Percentiles rank a stretch among this genome's conserved stretches.
phyloP scores from a whole-genome alignment of 2,888 invertebrate species.

The Neoitamus cyanurus region DNA sequence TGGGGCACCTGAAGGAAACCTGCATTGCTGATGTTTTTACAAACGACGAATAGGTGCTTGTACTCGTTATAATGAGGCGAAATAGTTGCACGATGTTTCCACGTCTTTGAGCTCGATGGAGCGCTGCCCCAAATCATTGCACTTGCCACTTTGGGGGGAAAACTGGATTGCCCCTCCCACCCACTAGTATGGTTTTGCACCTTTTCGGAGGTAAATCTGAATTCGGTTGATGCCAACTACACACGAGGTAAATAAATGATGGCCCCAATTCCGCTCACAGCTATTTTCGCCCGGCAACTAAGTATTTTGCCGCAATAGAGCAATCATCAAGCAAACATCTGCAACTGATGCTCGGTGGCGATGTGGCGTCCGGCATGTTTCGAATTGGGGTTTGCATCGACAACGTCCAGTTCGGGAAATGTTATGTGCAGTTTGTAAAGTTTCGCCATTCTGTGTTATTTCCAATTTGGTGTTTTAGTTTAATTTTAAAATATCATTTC shows the following conservation, averaged over 20 bases:
- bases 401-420: background rate
- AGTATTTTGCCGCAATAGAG: background rate
- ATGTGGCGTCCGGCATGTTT: background rate
- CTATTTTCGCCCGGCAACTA: background rate
- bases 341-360: background rate
- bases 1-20: background rate
- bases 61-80: background rate
- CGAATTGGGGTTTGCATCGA: too few species aligned
- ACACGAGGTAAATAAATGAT: background rate
- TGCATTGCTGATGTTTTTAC: background rate
- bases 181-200: background rate
- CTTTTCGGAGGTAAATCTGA: background rate
- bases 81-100: background rate
- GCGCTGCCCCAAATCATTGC: background rate
- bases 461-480: too few species aligned
- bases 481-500: too few species aligned
- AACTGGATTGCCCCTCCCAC: background rate
- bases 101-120: background rate
- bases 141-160: background rate
- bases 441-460: too few species aligned
- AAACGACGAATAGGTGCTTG: background rate
- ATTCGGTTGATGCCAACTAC: background rate
- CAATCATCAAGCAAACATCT: too few species aligned
- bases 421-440: background rate
- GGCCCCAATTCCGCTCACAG: background rate